phyloP scores from a whole-genome alignment of 2,888 invertebrate species.

The Sclerodermus sp. region DNA sequence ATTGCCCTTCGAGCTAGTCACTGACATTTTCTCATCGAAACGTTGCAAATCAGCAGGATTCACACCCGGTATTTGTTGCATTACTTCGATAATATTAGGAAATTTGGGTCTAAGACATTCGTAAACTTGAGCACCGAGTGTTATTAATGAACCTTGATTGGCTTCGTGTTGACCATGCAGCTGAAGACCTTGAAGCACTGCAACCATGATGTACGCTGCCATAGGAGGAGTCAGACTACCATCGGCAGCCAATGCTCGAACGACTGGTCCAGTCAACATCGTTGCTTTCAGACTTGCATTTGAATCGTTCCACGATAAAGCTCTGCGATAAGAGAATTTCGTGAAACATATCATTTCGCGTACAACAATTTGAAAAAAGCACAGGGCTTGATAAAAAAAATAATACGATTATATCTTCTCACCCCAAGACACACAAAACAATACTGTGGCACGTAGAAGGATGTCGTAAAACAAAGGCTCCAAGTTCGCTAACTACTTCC shows the following conservation, averaged over 20 bases:
- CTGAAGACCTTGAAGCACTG: constrained; percentile 78
- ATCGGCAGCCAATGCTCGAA: constrained; percentile 67
- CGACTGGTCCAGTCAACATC: constrained; percentile 71
- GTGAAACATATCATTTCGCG: no score
- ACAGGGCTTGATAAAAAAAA: no score
- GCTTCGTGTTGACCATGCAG: constrained; percentile 89
- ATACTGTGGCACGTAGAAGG: constrained; percentile 68
- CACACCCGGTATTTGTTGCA: constrained; percentile 79
- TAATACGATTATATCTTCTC: no score
- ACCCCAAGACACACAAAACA: constrained; percentile 66
- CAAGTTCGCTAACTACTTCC: constrained; percentile 82
- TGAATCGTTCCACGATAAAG: constrained; percentile 86
- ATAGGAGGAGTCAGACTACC: constrained; percentile 68
- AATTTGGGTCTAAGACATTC: constrained; percentile 79
- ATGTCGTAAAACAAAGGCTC: constrained; percentile 71
- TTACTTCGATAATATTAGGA: constrained; percentile 68
- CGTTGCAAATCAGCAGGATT: constrained; percentile 79
- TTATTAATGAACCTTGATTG: constrained; percentile 78
- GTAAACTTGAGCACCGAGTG: constrained; percentile 82
- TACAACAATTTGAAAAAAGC: no score
- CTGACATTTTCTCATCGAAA: constrained; percentile 80
- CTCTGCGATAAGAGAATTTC: constrained; percentile 53
- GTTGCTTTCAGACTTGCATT: constrained; percentile 80
- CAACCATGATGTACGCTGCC: constrained; percentile 74
- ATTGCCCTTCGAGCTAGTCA: constrained; percentile 69